phyloP scores from a whole-genome alignment of 2,113 vertebrate species.

The Salvelinus alpinus region DNA sequence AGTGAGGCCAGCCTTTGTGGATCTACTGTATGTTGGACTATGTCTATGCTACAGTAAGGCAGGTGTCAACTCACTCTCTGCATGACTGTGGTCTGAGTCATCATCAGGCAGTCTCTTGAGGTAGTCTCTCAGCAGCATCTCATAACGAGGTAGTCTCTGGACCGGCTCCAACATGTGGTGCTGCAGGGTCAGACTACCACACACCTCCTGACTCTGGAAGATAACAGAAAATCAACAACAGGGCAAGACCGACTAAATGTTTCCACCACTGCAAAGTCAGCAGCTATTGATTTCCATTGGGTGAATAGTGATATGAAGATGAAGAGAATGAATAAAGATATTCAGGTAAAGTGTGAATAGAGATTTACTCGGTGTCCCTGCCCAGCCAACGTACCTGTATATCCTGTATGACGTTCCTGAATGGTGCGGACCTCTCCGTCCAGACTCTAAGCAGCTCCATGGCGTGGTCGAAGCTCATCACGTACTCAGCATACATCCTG shows the following conservation, averaged over 20 bases:
- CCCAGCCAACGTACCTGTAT: conserved; percentile 76
- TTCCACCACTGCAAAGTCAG: too few relatives aligned
- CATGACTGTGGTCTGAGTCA: conserved; percentile 70
- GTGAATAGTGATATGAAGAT: too few relatives aligned
- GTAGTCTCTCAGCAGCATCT: conserved; percentile 87
- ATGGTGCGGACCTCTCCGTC: conserved; percentile 78
- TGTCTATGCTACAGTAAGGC: too few relatives aligned
- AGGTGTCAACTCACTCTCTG: conserved; percentile 75
- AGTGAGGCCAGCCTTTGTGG: too few relatives aligned
- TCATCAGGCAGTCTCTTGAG: conserved; percentile 76
- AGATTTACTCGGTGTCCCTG: too few relatives aligned
- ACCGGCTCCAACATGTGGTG: conserved; percentile 86
- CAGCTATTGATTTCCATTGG: too few relatives aligned
- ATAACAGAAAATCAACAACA: too few relatives aligned
- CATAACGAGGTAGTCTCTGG: conserved; percentile 87
- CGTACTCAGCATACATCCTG: conserved; percentile 87
- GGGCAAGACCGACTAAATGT: too few relatives aligned
- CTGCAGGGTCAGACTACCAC: conserved; percentile 77
- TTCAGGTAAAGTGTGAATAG: too few relatives aligned
- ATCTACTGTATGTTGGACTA: too few relatives aligned
- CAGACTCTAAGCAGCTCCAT: conserved; percentile 82
- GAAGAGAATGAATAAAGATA: too few relatives aligned
- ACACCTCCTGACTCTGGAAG: conserved; percentile 66
- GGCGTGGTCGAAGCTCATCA: conserved; percentile 83
- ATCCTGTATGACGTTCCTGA: conserved; percentile 79